Percentiles rank a stretch among this genome's conserved stretches.
phyloP scores from a whole-genome alignment of 2,797 vertebrate genomes.

The Enteromius radiatus region DNA sequence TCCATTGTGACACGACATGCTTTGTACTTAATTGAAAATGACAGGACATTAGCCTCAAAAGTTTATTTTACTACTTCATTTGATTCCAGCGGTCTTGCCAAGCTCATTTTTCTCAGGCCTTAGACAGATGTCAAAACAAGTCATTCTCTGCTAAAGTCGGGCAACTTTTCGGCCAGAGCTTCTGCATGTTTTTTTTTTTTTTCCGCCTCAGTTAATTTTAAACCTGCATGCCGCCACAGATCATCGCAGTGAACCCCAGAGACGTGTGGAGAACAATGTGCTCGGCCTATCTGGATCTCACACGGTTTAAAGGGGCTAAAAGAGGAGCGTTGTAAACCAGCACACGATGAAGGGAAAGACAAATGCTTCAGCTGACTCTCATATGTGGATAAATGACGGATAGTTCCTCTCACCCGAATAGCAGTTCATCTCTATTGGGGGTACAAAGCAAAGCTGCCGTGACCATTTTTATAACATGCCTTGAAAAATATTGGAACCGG shows the following conservation, averaged over 20 bases:
- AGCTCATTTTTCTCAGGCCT: slow-evolving; percentile 46
- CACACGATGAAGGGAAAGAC: slow-evolving; percentile 18
- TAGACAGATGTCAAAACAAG: slow-evolving; percentile 58
- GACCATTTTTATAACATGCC: slow-evolving; percentile 23
- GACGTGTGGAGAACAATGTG: slow-evolving; percentile 55
- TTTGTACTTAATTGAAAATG: slow-evolving; percentile 35
- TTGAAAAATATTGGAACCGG: neutral
- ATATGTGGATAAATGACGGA: slow-evolving; percentile 26
- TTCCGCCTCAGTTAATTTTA: slow-evolving; percentile 41
- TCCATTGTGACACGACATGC: slow-evolving; percentile 36
- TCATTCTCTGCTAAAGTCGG: slow-evolving; percentile 33
- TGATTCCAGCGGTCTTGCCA: slow-evolving; percentile 36
- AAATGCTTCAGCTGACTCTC: slow-evolving; percentile 18
- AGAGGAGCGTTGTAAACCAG: slow-evolving; percentile 5
- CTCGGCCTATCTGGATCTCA: slow-evolving; percentile 13
- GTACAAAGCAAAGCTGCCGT: neutral
- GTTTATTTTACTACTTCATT: slow-evolving; percentile 50
- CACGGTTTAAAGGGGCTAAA: slow-evolving; percentile 14
- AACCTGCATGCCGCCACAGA: slow-evolving; percentile 41
- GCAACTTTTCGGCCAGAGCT: slow-evolving; percentile 26
- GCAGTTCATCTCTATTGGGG: slow-evolving; percentile 11
- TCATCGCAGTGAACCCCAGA: slow-evolving; percentile 52
- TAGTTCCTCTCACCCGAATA: neutral
- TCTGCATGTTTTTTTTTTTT: slow-evolving; percentile 1
- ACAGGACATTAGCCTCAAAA: slow-evolving; percentile 40